phyloP scores from a whole-genome alignment of 2,113 vertebrate species.

The Neopipo cinnamomea region DNA sequence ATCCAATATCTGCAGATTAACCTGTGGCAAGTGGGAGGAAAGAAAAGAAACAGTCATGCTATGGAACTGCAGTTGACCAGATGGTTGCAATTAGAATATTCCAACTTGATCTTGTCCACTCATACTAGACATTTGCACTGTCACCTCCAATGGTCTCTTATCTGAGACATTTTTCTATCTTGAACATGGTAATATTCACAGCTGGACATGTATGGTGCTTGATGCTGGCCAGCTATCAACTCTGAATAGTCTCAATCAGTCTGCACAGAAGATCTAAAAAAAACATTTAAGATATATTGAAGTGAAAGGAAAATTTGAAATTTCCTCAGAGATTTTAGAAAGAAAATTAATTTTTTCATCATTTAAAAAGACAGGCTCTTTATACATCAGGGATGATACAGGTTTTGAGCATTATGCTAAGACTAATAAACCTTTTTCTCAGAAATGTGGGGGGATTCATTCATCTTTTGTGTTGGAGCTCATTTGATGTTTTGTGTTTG shows the following conservation, averaged over 20 bases:
- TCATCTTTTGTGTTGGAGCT: neutral
- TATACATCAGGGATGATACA: neutral
- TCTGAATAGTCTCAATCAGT: neutral
- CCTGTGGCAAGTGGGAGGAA: neutral
- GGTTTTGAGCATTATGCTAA: neutral
- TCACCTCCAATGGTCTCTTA: neutral
- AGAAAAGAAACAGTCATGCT: neutral
- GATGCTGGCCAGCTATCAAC: neutral
- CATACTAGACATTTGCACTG: neutral
- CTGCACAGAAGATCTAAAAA: neutral
- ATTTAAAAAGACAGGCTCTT: constrained; percentile 4
- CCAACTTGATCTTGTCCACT: neutral
- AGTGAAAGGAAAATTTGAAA: neutral
- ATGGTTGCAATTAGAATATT: neutral
- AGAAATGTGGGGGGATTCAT: neutral
- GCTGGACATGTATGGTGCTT: neutral
- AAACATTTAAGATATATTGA: neutral
- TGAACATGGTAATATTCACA: neutral
- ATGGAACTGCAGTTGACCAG: neutral
- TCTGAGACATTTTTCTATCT: neutral
- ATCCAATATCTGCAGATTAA: neutral
- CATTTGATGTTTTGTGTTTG: neutral
- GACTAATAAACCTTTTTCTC: neutral
- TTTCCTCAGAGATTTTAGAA: neutral
- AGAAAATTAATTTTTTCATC: neutral